phyloP scores from a whole-genome alignment of 2,888 invertebrate genomes.

The Crocallis elinguaria region DNA sequence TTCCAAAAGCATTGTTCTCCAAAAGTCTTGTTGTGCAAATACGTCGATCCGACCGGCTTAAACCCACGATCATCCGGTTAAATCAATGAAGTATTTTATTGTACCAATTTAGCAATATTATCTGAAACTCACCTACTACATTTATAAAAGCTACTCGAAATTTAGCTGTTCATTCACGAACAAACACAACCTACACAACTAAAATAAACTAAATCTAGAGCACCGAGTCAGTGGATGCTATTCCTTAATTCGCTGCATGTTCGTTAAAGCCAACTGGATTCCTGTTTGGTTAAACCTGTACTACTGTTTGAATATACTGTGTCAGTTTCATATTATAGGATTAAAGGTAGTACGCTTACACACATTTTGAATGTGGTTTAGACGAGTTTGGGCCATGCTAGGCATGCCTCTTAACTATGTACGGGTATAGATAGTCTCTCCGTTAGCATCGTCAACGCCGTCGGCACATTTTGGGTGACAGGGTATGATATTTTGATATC shows the following conservation, averaged over 20 bases:
- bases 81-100: too few relatives aligned
- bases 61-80: too few relatives aligned
- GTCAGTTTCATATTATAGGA: conserved; percentile 8
- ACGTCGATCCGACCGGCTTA: too few relatives aligned
- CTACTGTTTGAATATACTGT: conserved; percentile 9
- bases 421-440: too few relatives aligned
- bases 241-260: conserved; percentile 47
- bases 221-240: conserved; percentile 33
- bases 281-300: conserved; percentile 42
- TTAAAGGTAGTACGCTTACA: background rate
- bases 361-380: background rate
- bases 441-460: too few relatives aligned
- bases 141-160: background rate
- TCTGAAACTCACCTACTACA: background rate
- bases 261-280: conserved; percentile 45
- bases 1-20: too few relatives aligned
- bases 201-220: conserved; percentile 30
- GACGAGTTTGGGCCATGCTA: background rate
- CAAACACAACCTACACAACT: conserved; percentile 18
- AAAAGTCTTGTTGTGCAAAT: too few relatives aligned
- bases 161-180: background rate
- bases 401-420: background rate
- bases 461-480: too few relatives aligned
- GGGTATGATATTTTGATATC: too few relatives aligned
- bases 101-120: background rate